These are phyloP conservation scores for Microctonus hyperodae DNA, from an alignment of 2,888 invertebrate species.

Conservation along the genomic window DNA sequence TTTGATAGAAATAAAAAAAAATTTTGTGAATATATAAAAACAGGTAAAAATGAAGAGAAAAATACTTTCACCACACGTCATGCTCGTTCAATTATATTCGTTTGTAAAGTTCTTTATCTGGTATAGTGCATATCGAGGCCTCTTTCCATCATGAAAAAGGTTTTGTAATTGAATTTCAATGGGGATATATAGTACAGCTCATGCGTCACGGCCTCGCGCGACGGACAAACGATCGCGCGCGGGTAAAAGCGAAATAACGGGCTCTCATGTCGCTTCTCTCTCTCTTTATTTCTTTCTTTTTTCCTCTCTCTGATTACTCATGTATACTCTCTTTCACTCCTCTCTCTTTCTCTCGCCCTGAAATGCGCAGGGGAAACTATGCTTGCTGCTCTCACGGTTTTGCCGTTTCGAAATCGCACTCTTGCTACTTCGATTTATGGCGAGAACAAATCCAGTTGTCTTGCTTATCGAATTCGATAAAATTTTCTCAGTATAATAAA, in stretches of 20 bases:
- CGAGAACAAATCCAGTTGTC: constrained; percentile 33
- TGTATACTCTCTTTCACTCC: constrained; percentile 12
- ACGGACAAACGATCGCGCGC: constrained; percentile 29
- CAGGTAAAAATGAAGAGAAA: not conserved
- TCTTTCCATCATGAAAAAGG: constrained; percentile 39
- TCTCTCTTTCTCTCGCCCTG: constrained; percentile 13
- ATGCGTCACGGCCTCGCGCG: constrained; percentile 39
- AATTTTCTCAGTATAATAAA: constrained; percentile 8
- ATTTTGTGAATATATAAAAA: not conserved
- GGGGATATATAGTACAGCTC: constrained; percentile 36
- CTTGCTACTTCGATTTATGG: constrained; percentile 28
- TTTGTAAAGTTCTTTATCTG: constrained; percentile 11
- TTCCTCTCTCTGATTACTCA: constrained; percentile 25
- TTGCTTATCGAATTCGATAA: constrained; percentile 32
- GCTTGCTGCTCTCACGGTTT: constrained; percentile 31
- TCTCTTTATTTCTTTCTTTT: constrained; percentile 23
- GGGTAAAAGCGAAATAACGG: constrained; percentile 29
- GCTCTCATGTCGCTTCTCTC: constrained; percentile 24
- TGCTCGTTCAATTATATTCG: constrained; percentile 13
- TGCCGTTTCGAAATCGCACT: constrained; percentile 32
- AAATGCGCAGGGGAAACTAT: constrained; percentile 21
- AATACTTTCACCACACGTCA: constrained; percentile 20
- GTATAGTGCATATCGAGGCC: constrained; percentile 18
- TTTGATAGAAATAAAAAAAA: not conserved
- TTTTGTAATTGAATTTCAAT: constrained; percentile 49